Conservation (phyloP, 2,888 invertebrate species). For the Merodon equestris region DNA sequence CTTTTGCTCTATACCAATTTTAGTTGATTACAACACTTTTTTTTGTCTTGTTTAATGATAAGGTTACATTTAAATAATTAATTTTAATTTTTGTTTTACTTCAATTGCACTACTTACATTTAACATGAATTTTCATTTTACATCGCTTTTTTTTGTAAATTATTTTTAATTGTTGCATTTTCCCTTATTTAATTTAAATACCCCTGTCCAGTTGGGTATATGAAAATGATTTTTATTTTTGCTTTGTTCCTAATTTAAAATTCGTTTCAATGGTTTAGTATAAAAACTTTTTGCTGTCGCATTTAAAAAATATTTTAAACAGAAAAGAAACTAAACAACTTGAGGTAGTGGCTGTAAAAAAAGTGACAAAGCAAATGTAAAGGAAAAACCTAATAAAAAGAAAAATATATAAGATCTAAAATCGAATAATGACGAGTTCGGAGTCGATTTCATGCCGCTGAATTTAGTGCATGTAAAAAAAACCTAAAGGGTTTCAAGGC, state of each 20-base stretch:
- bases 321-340: background rate
- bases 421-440: too few species aligned
- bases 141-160: slow-evolving; percentile 58
- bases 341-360: slow-evolving; percentile 23
- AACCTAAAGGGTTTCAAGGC: too few species aligned
- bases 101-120: slow-evolving; percentile 71
- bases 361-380: background rate
- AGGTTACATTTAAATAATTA: slow-evolving; percentile 52
- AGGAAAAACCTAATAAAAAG: background rate
- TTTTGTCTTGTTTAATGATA: slow-evolving; percentile 33
- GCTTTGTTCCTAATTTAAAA: slow-evolving; percentile 77
- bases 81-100: slow-evolving; percentile 33
- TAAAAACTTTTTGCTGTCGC: too few species aligned
- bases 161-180: slow-evolving; percentile 23
- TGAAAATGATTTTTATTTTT: slow-evolving; percentile 28
- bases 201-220: slow-evolving; percentile 10
- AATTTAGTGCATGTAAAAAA: too few species aligned
- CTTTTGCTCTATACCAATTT: slow-evolving; percentile 25
- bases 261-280: slow-evolving; percentile 76
- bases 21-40: slow-evolving; percentile 61
- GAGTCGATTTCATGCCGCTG: too few species aligned
- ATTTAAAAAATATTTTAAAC: background rate
- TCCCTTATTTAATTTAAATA: slow-evolving; percentile 34
- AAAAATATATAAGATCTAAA: too few species aligned
- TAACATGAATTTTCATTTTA: slow-evolving; percentile 71